Evolutionary conservation across 2,113 vertebrate genomes (phyloP).

Genomic region (Zosterops japonicus): DNA sequence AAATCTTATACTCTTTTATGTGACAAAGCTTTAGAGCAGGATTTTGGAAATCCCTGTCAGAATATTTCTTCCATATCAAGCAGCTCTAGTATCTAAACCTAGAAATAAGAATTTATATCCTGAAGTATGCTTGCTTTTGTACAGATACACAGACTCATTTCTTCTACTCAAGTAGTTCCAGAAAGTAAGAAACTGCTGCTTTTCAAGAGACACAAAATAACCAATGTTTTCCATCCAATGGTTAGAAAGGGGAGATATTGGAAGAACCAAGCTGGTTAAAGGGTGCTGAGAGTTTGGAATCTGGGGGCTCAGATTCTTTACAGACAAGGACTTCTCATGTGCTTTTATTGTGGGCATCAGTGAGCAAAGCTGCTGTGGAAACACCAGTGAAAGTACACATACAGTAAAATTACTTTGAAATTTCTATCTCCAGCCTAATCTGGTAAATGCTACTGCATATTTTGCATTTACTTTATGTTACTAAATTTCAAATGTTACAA

Average conservation of each 20-base stretch:
- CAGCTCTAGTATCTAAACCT: neutral
- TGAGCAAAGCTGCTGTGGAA: neutral
- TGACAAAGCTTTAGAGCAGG: neutral
- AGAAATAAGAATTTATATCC: neutral
- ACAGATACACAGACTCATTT: neutral
- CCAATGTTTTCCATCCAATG: accelerated
- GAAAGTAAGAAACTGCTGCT: neutral
- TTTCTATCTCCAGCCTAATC: neutral
- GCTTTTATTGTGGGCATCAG: neutral
- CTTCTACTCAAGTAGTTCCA: neutral
- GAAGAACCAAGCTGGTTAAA: neutral
- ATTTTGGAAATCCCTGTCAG: neutral
- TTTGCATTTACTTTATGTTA: neutral
- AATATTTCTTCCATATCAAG: neutral
- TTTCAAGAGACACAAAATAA: neutral
- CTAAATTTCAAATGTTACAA: neutral
- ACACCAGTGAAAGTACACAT: neutral
- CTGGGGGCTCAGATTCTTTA: neutral
- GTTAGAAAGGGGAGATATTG: neutral
- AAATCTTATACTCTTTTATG: neutral
- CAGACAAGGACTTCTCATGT: neutral
- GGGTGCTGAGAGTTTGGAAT: neutral
- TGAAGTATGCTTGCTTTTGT: neutral
- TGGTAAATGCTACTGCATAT: neutral
- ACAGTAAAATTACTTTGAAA: neutral